These are phyloP conservation scores for Lasioglossum figueresi DNA, from an alignment of 2,888 invertebrate species.

Conservation along the genomic window DNA sequence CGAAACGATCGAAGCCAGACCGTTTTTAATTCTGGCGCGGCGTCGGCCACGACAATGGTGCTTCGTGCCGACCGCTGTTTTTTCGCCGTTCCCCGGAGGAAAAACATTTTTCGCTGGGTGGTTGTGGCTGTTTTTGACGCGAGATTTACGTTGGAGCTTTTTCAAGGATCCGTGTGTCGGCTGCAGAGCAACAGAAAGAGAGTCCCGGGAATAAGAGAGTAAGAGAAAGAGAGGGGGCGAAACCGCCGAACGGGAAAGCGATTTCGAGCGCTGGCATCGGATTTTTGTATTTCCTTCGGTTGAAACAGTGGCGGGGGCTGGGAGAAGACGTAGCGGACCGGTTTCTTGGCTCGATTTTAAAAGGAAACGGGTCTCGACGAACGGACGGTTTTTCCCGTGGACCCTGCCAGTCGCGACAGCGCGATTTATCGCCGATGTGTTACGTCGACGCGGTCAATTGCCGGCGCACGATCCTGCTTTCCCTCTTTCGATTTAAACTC, in stretches of 20 bases:
- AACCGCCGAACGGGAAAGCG: constrained; percentile 7
- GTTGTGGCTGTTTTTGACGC: constrained; percentile 1
- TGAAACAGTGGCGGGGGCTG: neutral
- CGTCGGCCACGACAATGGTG: neutral
- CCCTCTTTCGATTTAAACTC: constrained; percentile 63
- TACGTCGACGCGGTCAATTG: constrained; percentile 64
- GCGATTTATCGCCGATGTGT: constrained; percentile 62
- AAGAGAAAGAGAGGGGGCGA: neutral
- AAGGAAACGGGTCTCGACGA: constrained; percentile 26
- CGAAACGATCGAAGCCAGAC: neutral
- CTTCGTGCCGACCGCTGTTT: neutral
- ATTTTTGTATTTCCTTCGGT: constrained; percentile 8
- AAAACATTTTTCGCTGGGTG: neutral
- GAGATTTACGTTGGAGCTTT: constrained; percentile 5
- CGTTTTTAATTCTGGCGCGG: neutral
- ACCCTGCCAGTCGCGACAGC: constrained; percentile 15
- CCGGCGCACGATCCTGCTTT: constrained; percentile 45
- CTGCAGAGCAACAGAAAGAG: neutral
- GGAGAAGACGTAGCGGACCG: neutral
- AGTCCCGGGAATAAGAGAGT: neutral
- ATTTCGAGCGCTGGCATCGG: constrained; percentile 10
- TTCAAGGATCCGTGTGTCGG: constrained; percentile 5
- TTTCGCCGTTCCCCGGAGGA: neutral
- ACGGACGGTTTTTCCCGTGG: constrained; percentile 37
- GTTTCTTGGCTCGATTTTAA: constrained; percentile 25